Conservation (phyloP, 2,113 vertebrate genomes). For the Pampusana beccarii region DNA sequence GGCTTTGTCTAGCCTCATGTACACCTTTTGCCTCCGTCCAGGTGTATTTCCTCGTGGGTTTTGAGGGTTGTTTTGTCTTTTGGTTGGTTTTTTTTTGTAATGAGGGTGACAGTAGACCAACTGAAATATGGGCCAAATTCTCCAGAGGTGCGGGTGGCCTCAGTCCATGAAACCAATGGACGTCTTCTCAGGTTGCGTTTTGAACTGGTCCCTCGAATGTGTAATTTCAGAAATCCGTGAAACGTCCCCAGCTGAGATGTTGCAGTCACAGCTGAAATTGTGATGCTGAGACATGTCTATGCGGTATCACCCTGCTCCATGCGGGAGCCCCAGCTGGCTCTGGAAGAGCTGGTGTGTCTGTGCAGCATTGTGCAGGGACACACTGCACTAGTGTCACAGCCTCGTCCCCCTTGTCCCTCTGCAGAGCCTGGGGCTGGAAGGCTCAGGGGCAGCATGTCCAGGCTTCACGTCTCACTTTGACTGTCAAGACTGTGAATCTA, state of each 20-base stretch:
- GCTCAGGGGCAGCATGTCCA: neutral
- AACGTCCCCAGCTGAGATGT: neutral
- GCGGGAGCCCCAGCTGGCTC: neutral
- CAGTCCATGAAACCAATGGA: neutral
- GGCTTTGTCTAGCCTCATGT: neutral
- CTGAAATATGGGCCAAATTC: neutral
- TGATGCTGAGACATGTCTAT: neutral
- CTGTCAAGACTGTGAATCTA: neutral
- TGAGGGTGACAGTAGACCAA: neutral
- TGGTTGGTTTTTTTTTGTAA: neutral
- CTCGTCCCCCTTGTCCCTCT: neutral
- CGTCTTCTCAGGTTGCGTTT: neutral
- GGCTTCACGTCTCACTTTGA: fast-evolving
- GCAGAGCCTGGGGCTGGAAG: neutral
- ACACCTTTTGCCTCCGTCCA: neutral
- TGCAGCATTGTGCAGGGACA: conserved; percentile 31
- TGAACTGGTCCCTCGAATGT: neutral
- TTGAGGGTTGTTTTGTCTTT: neutral
- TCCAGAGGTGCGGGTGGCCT: neutral
- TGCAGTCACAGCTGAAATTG: neutral
- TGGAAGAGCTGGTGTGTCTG: neutral
- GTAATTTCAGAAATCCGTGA: neutral
- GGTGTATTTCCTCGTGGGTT: neutral
- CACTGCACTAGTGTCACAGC: neutral
- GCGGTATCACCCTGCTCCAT: neutral